These are phyloP conservation scores for Climacteris rufus DNA, from an alignment of 2,113 vertebrate genomes.

Conservation along the genomic window DNA sequence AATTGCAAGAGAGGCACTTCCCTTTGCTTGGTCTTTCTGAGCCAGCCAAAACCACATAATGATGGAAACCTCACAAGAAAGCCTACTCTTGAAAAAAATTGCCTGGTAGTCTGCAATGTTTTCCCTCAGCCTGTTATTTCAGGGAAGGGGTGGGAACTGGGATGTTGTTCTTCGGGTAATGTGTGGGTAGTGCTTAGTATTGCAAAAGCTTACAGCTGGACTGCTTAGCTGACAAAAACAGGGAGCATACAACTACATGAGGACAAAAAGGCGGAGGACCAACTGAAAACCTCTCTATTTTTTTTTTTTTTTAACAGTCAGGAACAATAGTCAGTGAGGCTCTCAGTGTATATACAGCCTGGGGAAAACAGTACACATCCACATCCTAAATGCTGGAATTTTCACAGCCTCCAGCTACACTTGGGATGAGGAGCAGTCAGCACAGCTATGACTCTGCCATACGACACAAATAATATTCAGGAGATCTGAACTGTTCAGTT, in stretches of 20 bases:
- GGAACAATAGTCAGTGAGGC: background rate
- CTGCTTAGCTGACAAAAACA: slow-evolving; percentile 37
- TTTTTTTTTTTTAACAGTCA: background rate
- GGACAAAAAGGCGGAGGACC: background rate
- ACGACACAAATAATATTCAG: background rate
- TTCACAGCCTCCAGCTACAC: background rate
- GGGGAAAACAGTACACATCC: background rate
- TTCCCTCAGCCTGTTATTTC: slow-evolving; percentile 60
- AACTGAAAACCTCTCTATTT: background rate
- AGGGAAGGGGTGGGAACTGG: slow-evolving; percentile 38
- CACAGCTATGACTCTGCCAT: background rate
- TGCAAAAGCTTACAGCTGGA: slow-evolving; percentile 50
- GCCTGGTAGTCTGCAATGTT: slow-evolving; percentile 26
- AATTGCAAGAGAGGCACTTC: slow-evolving; percentile 30
- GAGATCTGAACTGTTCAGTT: background rate
- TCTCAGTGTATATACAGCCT: background rate
- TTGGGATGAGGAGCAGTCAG: background rate
- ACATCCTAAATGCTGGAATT: background rate
- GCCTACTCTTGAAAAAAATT: slow-evolving; percentile 8
- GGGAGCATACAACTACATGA: background rate
- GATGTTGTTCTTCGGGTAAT: slow-evolving; percentile 44
- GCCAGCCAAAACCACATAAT: slow-evolving; percentile 52
- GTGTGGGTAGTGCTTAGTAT: slow-evolving; percentile 33
- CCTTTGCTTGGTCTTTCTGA: background rate
- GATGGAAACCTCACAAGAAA: slow-evolving; percentile 52